These are phyloP conservation scores for Lithobates pipiens DNA, from an alignment of 2,797 vertebrate species.

Conservation along the genomic window DNA sequence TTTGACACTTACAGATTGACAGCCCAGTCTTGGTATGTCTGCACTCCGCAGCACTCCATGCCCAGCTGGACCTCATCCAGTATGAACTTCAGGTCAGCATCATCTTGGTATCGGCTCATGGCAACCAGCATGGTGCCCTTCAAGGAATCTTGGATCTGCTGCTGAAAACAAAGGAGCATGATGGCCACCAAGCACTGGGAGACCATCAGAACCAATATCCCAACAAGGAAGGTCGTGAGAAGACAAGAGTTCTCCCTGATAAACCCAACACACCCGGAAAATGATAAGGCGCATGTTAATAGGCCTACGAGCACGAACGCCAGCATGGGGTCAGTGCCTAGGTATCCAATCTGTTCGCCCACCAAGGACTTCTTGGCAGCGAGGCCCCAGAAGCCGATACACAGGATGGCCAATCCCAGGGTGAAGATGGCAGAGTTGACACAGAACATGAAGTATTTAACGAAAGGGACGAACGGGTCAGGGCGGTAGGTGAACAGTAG, in stretches of 20 bases:
- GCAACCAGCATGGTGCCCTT: conserved; percentile 76
- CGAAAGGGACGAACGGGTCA: conserved; percentile 65
- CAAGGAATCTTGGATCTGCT: conserved; percentile 75
- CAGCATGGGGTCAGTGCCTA: conserved; percentile 87
- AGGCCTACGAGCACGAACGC: conserved; percentile 77
- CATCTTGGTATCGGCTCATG: conserved; percentile 84
- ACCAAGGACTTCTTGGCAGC: conserved; percentile 81
- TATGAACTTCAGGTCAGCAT: conserved; percentile 87
- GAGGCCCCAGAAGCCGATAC: conserved; percentile 87
- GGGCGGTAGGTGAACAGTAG: conserved; percentile 51
- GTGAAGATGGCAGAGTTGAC: conserved; percentile 84
- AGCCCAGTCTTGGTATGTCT: conserved; percentile 89
- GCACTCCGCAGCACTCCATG: conserved; percentile 87
- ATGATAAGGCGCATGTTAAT: conserved; percentile 75
- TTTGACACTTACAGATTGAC: conserved; percentile 82
- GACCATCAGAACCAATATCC: conserved; percentile 72
- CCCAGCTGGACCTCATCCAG: conserved; percentile 87
- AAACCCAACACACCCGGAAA: conserved; percentile 84
- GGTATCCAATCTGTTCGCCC: conserved; percentile 71
- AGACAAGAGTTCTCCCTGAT: conserved; percentile 84
- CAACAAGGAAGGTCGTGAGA: conserved; percentile 77
- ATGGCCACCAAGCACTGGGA: conserved; percentile 78
- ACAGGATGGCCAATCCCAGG: conserved; percentile 79
- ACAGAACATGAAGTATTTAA: conserved; percentile 80
- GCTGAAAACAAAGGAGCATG: conserved; percentile 74